Base-by-base conservation (phyloP, 2,113 vertebrate species). In the Ranitomeya imitator region DNA sequence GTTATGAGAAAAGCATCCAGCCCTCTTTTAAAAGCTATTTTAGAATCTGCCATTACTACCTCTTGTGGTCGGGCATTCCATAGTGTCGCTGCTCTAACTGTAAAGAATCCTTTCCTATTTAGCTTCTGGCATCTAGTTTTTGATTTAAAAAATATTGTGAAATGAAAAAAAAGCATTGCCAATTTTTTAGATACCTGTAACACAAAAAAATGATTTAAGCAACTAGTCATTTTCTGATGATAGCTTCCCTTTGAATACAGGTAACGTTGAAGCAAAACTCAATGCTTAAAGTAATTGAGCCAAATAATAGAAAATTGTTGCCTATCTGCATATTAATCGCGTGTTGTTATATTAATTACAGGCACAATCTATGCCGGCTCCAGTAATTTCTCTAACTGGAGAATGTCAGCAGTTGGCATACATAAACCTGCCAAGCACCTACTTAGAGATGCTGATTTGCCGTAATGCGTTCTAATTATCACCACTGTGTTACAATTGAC, bases 381-480 rank as follows among this genome's bases (percentile, higher is more conserved):
- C 23, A 45, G 69, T 74, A 21, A 85, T 69, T 69, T 83, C 59
- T 67, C 14, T 85, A 60, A 63, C 73, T 61, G 23, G 31, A 54
- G 31, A 63, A 86, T 61, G 55, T 85, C 13, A 84, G 73, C 16
- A 23, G 51, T 37, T 67, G 74, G 60, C n/a, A 54, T 67, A 52
- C 74, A 54, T 79, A 67, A 67, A 86, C 85, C 60, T 67, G 76
- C 69, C 71, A 78, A 55, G 59, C 51, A 67, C 45, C 60, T 79
- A 79, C 54, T 77, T 67, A 13, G 7, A 54, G 18, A 82, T 37
- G 14, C 16, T 55, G 80, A 88, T 83, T 65, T 78, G 59, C 80
- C 67, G 60, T 79, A 88, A 78, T 83, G 71, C 14, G 54, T 67
- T 55, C 57, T 88, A 88, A 88, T 88, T 88, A 88, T 77, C 51